A percentile compares a stretch with the other conserved stretches of the same genome.
Evolutionary conservation across 2,113 vertebrate species (phyloP).

Genomic region (Centropus bengalensis): DNA sequence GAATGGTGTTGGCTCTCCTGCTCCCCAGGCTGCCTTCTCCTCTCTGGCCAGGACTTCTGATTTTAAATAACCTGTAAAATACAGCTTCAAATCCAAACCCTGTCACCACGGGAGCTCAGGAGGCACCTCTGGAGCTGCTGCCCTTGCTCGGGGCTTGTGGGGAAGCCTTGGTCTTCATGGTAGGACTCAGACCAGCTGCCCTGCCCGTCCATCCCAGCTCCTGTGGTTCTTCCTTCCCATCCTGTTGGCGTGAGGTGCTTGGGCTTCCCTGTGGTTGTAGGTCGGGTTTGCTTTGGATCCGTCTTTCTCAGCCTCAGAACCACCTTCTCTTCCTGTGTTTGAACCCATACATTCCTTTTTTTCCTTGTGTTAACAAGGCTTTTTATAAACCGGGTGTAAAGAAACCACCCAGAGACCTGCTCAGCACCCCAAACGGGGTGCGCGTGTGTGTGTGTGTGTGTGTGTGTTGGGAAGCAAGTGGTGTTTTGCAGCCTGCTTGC

Average conservation of each 20-base stretch:
- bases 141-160: rapidly evolving
- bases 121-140: background rate
- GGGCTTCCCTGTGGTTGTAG: rapidly evolving
- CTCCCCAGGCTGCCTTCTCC: background rate
- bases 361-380: background rate
- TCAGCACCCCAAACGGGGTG: background rate
- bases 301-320: rapidly evolving
- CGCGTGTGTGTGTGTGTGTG: background rate
- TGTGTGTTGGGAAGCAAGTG: rapidly evolving
- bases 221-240: background rate
- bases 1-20: background rate
- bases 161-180: background rate
- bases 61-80: background rate
- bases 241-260: rapidly evolving
- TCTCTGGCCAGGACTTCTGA: background rate
- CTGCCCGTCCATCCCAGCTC: background rate
- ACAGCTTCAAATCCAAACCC: rapidly evolving
- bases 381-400: background rate
- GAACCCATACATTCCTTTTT: no score
- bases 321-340: background rate
- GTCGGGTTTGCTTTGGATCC: rapidly evolving
- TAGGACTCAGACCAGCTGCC: background rate
- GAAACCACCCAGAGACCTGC: background rate
- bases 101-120: background rate
- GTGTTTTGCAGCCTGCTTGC: slow-evolving; percentile 18